Conservation (phyloP, 2,797 vertebrate species). For the Morus bassanus region DNA sequence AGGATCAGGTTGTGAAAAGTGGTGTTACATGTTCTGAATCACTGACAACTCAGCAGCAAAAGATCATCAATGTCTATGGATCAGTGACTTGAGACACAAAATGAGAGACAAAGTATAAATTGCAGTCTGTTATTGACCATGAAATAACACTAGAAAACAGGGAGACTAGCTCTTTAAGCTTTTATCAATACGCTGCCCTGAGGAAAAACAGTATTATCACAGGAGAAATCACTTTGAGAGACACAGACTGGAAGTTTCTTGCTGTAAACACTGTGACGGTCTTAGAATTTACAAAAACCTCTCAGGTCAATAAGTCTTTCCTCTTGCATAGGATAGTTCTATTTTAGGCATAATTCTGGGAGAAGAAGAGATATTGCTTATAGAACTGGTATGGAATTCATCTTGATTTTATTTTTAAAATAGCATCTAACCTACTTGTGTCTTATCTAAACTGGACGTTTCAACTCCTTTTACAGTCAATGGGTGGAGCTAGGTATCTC, state of each 20-base stretch:
- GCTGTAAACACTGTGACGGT: not conserved
- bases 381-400: not conserved
- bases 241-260: not conserved
- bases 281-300: not conserved
- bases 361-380: not conserved
- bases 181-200: not conserved
- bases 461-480: not conserved
- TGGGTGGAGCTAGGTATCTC: not conserved
- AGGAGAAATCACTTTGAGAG: not conserved
- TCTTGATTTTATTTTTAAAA: slow-evolving; percentile 1
- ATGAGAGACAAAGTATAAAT: not conserved
- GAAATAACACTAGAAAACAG: not conserved
- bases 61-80: not conserved
- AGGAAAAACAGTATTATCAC: not conserved
- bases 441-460: not conserved
- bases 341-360: not conserved
- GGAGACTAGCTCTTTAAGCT: not conserved
- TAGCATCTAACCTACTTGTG: not conserved
- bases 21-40: not conserved
- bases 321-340: not conserved
- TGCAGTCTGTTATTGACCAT: not conserved
- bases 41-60: not conserved
- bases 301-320: not conserved
- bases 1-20: not conserved
- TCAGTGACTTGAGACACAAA: not conserved